phyloP scores from a whole-genome alignment of 2,113 vertebrate genomes.

The Bujurquina vittata region DNA sequence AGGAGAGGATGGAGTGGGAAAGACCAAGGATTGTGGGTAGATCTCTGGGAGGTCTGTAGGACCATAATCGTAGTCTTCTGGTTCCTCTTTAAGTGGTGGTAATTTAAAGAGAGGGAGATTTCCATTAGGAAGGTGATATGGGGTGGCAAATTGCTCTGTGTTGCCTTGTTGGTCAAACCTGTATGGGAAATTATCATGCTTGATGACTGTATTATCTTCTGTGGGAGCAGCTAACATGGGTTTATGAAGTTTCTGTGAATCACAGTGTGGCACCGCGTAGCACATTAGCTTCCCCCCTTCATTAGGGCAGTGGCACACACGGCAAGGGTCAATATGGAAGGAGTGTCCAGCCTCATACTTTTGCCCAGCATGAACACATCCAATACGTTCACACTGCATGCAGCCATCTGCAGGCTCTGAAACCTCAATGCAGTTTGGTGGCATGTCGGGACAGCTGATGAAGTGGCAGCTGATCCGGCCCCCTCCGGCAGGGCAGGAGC shows the following conservation, averaged over 20 bases:
- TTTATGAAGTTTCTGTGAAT: constrained; percentile 30
- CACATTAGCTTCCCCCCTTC: constrained; percentile 90
- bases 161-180: constrained; percentile 83
- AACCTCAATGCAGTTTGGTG: constrained; percentile 89
- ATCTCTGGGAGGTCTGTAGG: constrained; percentile 45
- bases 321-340: constrained; percentile 86
- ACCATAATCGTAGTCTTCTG: constrained; percentile 78
- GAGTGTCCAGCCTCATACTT: constrained; percentile 91
- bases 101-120: constrained; percentile 68
- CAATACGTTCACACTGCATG: constrained; percentile 88
- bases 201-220: constrained; percentile 53
- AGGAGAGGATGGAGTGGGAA: constrained; percentile 28
- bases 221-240: constrained; percentile 41
- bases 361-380: constrained; percentile 83
- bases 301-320: constrained; percentile 91
- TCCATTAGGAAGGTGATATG: constrained; percentile 21
- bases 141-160: constrained; percentile 59
- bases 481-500: constrained; percentile 89
- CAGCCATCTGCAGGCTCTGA: constrained; percentile 86
- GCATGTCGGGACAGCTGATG: constrained; percentile 93
- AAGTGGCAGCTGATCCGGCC: constrained; percentile 95
- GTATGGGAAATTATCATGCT: constrained; percentile 74
- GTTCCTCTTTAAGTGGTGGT: constrained; percentile 28
- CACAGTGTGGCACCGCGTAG: constrained; percentile 87
- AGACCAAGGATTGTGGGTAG: constrained; percentile 2